A percentile compares a stretch with the other conserved stretches of the same genome.
These are phyloP conservation scores for Pachydiplax longipennis DNA, from an alignment of 2,888 invertebrate genomes.

Conservation along the genomic window DNA sequence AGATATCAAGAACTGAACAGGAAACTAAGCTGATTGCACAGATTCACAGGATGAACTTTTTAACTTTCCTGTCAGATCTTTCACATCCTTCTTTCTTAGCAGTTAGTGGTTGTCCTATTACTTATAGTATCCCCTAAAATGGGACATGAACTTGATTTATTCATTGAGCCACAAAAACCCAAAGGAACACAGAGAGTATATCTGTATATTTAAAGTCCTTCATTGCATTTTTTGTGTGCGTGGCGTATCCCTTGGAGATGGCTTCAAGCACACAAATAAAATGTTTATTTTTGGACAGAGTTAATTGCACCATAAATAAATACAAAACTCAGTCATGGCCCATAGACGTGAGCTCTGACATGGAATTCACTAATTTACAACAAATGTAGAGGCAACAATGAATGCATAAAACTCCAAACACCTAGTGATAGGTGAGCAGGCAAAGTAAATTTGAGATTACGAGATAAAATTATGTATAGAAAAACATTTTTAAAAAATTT, in stretches of 20 bases:
- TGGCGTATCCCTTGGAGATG: constrained; percentile 6
- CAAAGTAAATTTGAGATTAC: not conserved
- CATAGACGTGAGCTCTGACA: not conserved
- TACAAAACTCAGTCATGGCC: not conserved
- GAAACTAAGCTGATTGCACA: constrained; percentile 12
- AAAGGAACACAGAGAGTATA: not conserved
- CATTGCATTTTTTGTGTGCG: not conserved
- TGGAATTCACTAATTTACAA: constrained; percentile 1
- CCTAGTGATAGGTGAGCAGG: not conserved
- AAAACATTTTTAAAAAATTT: not conserved
- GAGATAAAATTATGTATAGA: not conserved
- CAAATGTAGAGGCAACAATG: not conserved
- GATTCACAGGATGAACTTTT: not conserved
- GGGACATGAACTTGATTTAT: not conserved
- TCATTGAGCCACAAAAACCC: not conserved
- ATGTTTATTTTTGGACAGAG: constrained; percentile 14
- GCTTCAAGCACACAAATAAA: constrained; percentile 3
- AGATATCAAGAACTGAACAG: constrained; percentile 4
- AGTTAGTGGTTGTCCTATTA: not conserved
- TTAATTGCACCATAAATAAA: constrained; percentile 37
- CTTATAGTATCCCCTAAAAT: not conserved
- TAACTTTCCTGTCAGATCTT: constrained; percentile 1
- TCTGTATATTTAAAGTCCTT: not conserved
- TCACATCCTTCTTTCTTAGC: not conserved
- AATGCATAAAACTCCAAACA: not conserved